These are phyloP conservation scores for Chloroceryle amazona DNA, from an alignment of 2,797 vertebrate genomes.

Conservation along the genomic window DNA sequence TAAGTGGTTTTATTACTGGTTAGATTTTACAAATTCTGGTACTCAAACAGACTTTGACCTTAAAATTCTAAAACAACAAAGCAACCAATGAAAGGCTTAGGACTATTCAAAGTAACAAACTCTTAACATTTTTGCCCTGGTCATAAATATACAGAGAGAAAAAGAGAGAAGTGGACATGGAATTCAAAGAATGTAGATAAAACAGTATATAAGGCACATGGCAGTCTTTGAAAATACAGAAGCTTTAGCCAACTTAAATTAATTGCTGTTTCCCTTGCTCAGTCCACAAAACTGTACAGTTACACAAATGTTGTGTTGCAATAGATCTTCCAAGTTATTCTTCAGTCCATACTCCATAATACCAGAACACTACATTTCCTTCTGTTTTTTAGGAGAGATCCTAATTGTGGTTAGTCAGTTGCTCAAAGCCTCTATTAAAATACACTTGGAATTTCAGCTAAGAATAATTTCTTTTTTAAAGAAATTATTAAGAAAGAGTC, in stretches of 20 bases:
- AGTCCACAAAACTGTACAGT: conserved; percentile 94
- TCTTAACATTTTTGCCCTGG: conserved; percentile 85
- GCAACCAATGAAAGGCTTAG: conserved; percentile 81
- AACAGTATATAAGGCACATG: conserved; percentile 92
- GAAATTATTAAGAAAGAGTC: conserved; percentile 81
- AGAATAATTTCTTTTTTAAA: conserved; percentile 87
- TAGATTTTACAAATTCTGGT: conserved; percentile 88
- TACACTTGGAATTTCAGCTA: conserved; percentile 89
- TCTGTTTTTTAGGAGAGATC: conserved; percentile 85
- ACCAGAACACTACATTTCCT: conserved; percentile 79
- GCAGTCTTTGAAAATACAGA: conserved; percentile 91
- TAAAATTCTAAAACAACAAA: conserved; percentile 88
- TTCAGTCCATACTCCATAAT: conserved; percentile 84
- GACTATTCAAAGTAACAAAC: conserved; percentile 87
- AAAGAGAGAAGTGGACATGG: conserved; percentile 81
- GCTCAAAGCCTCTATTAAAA: conserved; percentile 92
- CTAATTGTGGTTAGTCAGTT: conserved; percentile 88
- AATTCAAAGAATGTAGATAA: conserved; percentile 85
- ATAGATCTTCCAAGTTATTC: conserved; percentile 87
- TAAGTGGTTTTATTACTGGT: conserved; percentile 88
- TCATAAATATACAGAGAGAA: conserved; percentile 90
- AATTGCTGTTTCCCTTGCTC: conserved; percentile 90
- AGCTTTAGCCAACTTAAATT: conserved; percentile 93
- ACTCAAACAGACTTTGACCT: conserved; percentile 84
- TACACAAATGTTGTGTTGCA: conserved; percentile 97